phyloP scores from a whole-genome alignment of 2,113 vertebrate species.

The Scomber colias region DNA sequence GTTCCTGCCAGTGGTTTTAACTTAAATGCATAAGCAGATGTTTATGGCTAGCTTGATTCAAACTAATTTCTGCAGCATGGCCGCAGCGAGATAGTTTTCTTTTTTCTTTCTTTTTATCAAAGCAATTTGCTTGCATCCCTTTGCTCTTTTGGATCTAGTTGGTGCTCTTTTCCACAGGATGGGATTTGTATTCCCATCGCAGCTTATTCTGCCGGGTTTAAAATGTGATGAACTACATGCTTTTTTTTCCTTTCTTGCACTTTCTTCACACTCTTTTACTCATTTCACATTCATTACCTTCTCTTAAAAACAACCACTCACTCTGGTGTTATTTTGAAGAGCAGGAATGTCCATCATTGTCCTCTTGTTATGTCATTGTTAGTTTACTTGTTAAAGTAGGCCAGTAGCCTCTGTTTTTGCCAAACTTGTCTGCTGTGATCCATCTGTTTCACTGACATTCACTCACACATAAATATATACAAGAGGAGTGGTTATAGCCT shows the following conservation, averaged over 20 bases:
- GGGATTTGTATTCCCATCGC: conserved; percentile 6
- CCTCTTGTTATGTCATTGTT: conserved; percentile 44
- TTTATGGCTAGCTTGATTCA: conserved; percentile 49
- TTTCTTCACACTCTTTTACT: background rate
- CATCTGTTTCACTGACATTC: conserved; percentile 59
- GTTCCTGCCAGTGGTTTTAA: conserved; percentile 42
- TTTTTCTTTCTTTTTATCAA: conserved; percentile 12
- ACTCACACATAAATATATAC: conserved; percentile 51
- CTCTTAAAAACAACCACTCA: too few relatives aligned
- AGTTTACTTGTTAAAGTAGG: conserved; percentile 51
- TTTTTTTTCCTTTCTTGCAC: conserved; percentile 4
- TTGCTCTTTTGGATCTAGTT: conserved; percentile 56
- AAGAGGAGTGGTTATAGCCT: conserved; percentile 33
- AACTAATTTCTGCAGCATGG: conserved; percentile 44
- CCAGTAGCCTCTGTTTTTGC: conserved; percentile 38
- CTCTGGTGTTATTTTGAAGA: conserved; percentile 31
- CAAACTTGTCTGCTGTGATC: conserved; percentile 36
- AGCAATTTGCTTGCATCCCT: conserved; percentile 55
- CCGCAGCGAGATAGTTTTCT: conserved; percentile 37
- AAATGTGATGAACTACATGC: conserved; percentile 18
- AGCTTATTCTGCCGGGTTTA: too few relatives aligned
- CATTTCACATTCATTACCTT: background rate
- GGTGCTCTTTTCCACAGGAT: conserved; percentile 12
- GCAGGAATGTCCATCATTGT: conserved; percentile 64
- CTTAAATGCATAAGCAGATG: conserved; percentile 70